Percentiles rank a stretch among this genome's conserved stretches.
Conservation (phyloP, 2,888 invertebrate species). For the Drosophila aldrichi region DNA sequence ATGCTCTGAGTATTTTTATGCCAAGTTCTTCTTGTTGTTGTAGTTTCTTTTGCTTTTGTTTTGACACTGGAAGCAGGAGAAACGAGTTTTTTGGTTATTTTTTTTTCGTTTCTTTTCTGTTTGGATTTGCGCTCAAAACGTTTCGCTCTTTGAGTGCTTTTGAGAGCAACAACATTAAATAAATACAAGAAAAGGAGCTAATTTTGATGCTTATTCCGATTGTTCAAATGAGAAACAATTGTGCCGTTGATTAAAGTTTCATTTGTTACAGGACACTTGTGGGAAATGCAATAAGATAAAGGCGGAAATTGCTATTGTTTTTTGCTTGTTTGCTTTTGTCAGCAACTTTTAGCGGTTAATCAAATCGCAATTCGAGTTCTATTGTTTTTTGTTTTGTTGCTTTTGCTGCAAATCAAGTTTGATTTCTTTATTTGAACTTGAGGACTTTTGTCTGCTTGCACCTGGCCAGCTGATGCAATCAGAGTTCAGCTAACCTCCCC, state of each 20-base stretch:
- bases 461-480: conserved; percentile 51
- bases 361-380: not conserved
- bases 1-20: conserved; percentile 53
- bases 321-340: conserved; percentile 4
- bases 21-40: conserved; percentile 14
- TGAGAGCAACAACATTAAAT: conserved; percentile 33
- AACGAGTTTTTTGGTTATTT: conserved; percentile 64
- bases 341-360: not conserved
- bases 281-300: conserved; percentile 38
- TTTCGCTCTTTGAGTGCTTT: conserved; percentile 27
- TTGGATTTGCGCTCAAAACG: no score
- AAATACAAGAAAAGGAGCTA: conserved; percentile 34
- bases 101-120: conserved; percentile 11
- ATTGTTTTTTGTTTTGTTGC: not conserved
- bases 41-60: conserved; percentile 35
- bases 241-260: conserved; percentile 33
- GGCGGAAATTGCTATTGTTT: not conserved
- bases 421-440: conserved; percentile 3
- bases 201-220: conserved; percentile 18
- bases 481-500: conserved; percentile 34
- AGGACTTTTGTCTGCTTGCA: conserved; percentile 6
- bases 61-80: conserved; percentile 60
- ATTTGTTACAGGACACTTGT: conserved; percentile 39
- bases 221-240: conserved; percentile 35
- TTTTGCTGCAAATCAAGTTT: not conserved